Base-by-base conservation (phyloP, 2,113 vertebrate species). In the Misgurnus mizolepis region DNA sequence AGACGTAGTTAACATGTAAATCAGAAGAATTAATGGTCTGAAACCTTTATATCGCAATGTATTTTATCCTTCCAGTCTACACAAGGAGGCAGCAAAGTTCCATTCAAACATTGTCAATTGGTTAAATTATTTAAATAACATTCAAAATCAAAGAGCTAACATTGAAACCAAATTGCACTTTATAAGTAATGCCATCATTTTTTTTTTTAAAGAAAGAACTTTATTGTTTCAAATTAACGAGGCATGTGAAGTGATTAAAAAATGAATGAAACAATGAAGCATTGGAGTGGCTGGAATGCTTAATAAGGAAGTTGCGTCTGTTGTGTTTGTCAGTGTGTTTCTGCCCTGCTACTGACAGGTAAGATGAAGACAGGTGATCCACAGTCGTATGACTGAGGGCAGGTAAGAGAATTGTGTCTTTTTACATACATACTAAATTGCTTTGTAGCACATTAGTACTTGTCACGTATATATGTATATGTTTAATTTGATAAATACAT, bases 211-310 rank as follows among this genome's bases (percentile, higher is more conserved):
- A 34, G 27, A 34, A 34, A 34, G 27, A 50, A n/a, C 2, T 27
- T 27, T 7, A n/a, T 47, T 8, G 40, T 12, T 27, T 34, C 18
- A 53, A 50, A 18, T 2, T 27, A 62, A 64, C 12, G 27, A 47
- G 40, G 17, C 34, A 41, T 3, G 11, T 45, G 5, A 73, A 22
- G 53, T 73, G 15, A 45, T 47, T 34, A 55, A 12, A 78, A 7
- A 6, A 58, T 11, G 17, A 10, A 58, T 7, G 49, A 6, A 47
- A 27, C 9, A 47, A 71, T 39, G 7, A 75, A 22, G 43, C 22
- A 60, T 15, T 17, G 72, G 10, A 62, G 40, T 27, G 74, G 45
- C 43, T 27, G 74, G 79, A 66, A 76, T 81, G 61, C 68, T 34
- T 22, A 53, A 66, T 41, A 34, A 77, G 62, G 45, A 81, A 61